Percentiles rank a stretch among this genome's conserved stretches.
Evolutionary conservation across 2,797 vertebrate genomes (phyloP).

Genomic region (Siniperca undulata): DNA sequence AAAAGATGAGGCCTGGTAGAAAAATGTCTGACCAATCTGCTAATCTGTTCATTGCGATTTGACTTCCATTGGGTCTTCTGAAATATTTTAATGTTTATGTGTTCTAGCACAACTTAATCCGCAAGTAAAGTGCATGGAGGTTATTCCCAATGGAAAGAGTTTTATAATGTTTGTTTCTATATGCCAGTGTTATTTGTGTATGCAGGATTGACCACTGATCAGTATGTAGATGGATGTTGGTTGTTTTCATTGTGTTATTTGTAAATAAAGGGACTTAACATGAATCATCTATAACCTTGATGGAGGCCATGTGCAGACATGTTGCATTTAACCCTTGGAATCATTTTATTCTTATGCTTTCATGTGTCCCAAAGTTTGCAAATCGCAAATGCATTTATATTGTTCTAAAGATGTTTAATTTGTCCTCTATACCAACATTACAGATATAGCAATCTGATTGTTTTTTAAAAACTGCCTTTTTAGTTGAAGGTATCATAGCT

Average conservation of each 20-base stretch:
- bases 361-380: neutral
- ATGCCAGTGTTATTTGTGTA: conserved; percentile 13
- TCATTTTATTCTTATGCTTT: neutral
- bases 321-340: conserved; percentile 3
- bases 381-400: neutral
- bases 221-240: neutral
- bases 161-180: conserved; percentile 1
- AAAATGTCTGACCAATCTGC: neutral
- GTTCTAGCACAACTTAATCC: neutral
- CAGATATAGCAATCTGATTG: neutral
- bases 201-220: neutral
- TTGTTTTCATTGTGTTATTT: conserved; percentile 33
- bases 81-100: conserved; percentile 1
- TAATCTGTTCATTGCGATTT: neutral
- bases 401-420: neutral
- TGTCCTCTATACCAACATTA: neutral
- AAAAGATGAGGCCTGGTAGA: neutral
- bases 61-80: neutral
- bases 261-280: conserved; percentile 49
- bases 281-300: neutral
- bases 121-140: neutral
- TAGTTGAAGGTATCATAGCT: neutral
- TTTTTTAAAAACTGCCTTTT: neutral
- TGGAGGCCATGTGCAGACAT: neutral
- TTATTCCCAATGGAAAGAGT: neutral